Conservation (phyloP, 2,797 vertebrate genomes). For the Gadopsis marmoratus region DNA sequence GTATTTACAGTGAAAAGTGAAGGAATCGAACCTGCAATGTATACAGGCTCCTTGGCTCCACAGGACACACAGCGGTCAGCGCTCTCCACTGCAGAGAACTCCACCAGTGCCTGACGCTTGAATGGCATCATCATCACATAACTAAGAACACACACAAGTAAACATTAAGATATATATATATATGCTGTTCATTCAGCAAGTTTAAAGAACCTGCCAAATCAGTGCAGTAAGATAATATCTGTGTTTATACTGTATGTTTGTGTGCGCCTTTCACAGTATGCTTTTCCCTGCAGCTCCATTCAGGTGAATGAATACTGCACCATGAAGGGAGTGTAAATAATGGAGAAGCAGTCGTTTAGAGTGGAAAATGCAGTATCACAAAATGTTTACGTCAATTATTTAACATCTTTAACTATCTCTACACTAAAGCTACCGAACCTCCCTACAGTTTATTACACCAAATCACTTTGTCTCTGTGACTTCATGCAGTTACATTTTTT, state of each 20-base stretch:
- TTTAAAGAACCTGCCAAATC: neutral
- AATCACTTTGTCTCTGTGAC: neutral
- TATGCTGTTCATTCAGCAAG: neutral
- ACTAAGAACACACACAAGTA: conserved; percentile 76
- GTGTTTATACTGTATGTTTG: neutral
- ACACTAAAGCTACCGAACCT: conserved; percentile 3
- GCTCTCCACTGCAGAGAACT: conserved; percentile 93
- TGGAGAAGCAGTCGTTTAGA: conserved; percentile 33
- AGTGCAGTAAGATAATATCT: neutral
- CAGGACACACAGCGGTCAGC: conserved; percentile 94
- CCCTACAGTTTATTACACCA: neutral
- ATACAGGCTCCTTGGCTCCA: conserved; percentile 91
- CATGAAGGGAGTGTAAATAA: conserved; percentile 46
- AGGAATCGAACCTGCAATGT: conserved; percentile 86
- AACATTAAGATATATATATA: neutral
- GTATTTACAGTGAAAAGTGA: neutral
- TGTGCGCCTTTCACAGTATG: neutral
- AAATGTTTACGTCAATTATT: conserved; percentile 44
- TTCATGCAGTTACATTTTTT: neutral
- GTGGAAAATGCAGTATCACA: conserved; percentile 47
- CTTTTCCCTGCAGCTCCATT: neutral
- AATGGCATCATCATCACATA: conserved; percentile 99
- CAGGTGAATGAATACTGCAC: conserved; percentile 41
- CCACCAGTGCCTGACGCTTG: conserved; percentile 96
- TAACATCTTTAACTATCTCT: conserved; percentile 22